Base-by-base conservation (phyloP, 2,113 vertebrate species). In the Sceloporus undulatus region DNA sequence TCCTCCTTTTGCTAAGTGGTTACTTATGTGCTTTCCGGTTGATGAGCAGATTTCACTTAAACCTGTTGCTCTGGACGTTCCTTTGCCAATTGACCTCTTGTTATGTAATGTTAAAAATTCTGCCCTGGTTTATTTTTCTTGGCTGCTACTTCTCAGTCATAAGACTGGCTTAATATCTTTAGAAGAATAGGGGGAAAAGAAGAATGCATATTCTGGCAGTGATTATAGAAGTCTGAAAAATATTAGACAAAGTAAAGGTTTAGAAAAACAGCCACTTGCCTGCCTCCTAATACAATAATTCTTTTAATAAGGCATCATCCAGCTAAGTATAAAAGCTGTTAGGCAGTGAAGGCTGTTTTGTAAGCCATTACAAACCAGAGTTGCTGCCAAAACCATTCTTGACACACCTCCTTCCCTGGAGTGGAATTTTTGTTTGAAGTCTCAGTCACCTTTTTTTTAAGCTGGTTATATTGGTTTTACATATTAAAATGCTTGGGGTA, bases 81-180 rank as follows among this genome's bases (percentile, higher is more conserved):
- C 87, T 88, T 86, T 89, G 94, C 81, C 87, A 95, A 94, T 91
- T 92, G 89, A 87, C 78, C 91, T 87, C 91, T 90, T 93, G 94
- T 97, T 97, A 96, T 96, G 94, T 96, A 97, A 97, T 94, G 88
- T 88, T 95, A 93, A 95, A 95, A 96, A 94, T 93, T 6, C 91
- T 93, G 93, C 89, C 89, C 82, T 94, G 90, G 92, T 91, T 92
- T 86, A 91, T 91, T 97, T 96, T 96, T 93, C 91, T 96, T 96
- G 97, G 97, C 96, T 94, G n/a, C 89, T 85, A 59, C 68, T 88
- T 91, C 93, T 21, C 56, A 92, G 95, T 97, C 97, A 96, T 96
- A 95, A 93, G 97, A 96, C 94, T 94, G 85, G 94, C 7, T 91
- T 96, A 92, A 95, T 95, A 95, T 95, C 96, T 95, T 96, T 79